Base-by-base conservation (phyloP, 2,888 invertebrate genomes). In the Bruchidius siliquastri region DNA sequence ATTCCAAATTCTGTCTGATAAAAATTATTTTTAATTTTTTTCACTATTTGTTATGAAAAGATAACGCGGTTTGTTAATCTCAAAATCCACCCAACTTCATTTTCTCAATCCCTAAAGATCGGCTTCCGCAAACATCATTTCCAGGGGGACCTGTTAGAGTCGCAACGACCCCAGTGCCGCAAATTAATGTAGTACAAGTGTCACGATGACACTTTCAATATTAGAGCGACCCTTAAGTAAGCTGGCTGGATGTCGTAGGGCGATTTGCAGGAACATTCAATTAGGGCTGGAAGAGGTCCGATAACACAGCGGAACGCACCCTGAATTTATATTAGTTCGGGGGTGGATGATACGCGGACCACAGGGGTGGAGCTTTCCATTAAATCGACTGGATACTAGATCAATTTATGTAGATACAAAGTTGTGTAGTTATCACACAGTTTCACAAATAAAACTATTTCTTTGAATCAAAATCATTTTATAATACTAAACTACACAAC, bases 261-360 rank as follows among this genome's bases (percentile, higher is more conserved):
- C 81, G 82, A 82, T 81, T 80, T 79, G 79, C 79, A 80, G 81
- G 80, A 79, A 82, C 82, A 81, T 83, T 82, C 83, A 83, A 84
- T 84, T 84, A 83, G 77, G 80, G 81, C 82, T 83, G 83, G 81
- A 80, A 79, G 76, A 49, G 77, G 76, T 80, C 79, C 80, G 84
- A 84, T 84, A 84, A 84, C 84, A 81, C 82, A 80, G 80, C 82
- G 84, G 80, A 83, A 84, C 84, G 79, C 82, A 81, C 81, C 79
- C 79, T 82, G 84, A 84, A 84, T 84, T 84, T 82, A 82, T 83
- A 83, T 83, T 82, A 81, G 80, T 77, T 74, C 71, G 68, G 70
- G 76, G 73, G 73, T 70, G 71, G 71, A 71, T 72, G 74, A 76
- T 71, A 72, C 67, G 76, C 73, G 73, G 32, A 13, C 21, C 21